Percentiles rank a stretch among this genome's conserved stretches.
Conservation (phyloP, 2,888 invertebrate genomes). For the Tupiocoris notatus region DNA sequence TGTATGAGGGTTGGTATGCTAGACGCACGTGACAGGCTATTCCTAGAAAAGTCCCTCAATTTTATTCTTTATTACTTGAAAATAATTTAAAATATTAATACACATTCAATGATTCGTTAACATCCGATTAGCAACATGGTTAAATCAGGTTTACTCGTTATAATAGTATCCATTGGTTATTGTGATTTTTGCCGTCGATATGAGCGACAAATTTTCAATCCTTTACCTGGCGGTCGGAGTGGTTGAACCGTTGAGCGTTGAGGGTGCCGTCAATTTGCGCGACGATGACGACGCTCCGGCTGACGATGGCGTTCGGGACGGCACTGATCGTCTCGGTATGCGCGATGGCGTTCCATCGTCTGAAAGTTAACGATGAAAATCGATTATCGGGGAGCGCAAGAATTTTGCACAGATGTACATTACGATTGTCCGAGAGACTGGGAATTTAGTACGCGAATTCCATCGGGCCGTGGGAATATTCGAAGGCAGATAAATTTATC, state of each 20-base stretch:
- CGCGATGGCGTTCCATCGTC: slow-evolving; percentile 79
- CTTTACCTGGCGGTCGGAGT: slow-evolving; percentile 25
- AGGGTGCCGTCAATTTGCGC: slow-evolving; percentile 52
- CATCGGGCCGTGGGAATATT: no score
- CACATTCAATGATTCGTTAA: no score
- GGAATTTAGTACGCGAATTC: no score
- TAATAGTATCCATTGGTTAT: no score
- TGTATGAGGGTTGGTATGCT: slow-evolving; percentile 78
- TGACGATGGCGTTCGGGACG: slow-evolving; percentile 53
- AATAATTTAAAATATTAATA: neutral
- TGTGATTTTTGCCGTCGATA: neutral
- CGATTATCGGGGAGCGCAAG: no score
- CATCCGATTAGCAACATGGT: no score
- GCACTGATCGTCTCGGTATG: slow-evolving; percentile 61
- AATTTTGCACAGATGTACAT: no score
- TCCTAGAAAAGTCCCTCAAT: no score
- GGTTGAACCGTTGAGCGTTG: slow-evolving; percentile 59
- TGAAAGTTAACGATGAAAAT: no score
- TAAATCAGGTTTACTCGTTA: no score
- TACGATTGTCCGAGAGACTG: no score
- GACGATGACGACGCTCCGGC: slow-evolving; percentile 60
- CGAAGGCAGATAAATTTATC: no score
- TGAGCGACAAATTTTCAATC: neutral
- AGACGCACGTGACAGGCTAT: slow-evolving; percentile 65
- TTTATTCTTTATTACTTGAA: neutral